Conservation (phyloP, 2,888 invertebrate genomes). For the Agrotis ipsilon region DNA sequence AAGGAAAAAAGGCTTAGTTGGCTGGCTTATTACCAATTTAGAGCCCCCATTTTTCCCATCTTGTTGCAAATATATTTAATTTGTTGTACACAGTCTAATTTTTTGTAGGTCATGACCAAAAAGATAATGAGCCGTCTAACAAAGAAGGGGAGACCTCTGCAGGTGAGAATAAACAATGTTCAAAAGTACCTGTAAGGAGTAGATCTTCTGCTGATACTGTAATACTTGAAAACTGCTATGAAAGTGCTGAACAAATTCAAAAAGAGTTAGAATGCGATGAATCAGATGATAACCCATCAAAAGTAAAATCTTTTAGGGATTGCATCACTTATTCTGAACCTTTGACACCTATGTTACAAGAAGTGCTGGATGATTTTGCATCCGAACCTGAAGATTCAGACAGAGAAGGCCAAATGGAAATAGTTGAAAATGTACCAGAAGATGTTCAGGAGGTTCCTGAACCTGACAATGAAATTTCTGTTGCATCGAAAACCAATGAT, state of each 20-base stretch:
- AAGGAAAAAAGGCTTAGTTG: not conserved
- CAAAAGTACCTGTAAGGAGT: constrained; percentile 74
- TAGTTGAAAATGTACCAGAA: constrained; percentile 69
- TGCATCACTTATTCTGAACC: constrained; percentile 81
- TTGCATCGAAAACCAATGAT: constrained; percentile 45
- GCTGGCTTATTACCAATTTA: not conserved
- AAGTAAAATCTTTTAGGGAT: constrained; percentile 76
- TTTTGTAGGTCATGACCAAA: constrained; percentile 71
- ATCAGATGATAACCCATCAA: constrained; percentile 45
- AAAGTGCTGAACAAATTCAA: constrained; percentile 78
- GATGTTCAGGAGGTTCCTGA: constrained; percentile 46
- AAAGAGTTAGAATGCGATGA: constrained; percentile 73
- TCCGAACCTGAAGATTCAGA: constrained; percentile 78
- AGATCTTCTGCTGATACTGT: constrained; percentile 85
- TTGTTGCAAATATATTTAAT: not conserved
- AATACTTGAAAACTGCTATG: constrained; percentile 78
- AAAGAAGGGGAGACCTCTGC: constrained; percentile 71
- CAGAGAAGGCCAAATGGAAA: constrained; percentile 74
- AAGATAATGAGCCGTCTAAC: constrained; percentile 67
- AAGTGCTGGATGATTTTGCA: constrained; percentile 81
- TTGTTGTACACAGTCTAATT: constrained; percentile 19
- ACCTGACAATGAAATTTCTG: constrained; percentile 48
- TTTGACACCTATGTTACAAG: constrained; percentile 79
- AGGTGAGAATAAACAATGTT: constrained; percentile 82
- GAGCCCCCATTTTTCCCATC: not conserved